Percentiles rank a stretch among this genome's conserved stretches.
Evolutionary conservation across 2,888 invertebrate genomes (phyloP).

Genomic region (Andrena praecox): DNA sequence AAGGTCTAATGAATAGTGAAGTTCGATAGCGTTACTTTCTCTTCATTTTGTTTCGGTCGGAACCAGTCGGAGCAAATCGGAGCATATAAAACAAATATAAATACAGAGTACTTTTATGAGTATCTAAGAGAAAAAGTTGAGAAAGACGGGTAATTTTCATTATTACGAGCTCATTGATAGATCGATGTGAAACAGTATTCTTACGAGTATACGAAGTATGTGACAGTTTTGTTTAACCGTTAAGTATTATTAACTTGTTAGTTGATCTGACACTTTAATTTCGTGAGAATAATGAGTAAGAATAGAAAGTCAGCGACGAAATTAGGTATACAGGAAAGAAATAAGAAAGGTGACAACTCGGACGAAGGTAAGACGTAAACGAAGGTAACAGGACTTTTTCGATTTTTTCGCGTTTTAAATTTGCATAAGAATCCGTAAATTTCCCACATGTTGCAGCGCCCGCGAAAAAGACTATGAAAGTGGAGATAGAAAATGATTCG

Average conservation of each 20-base stretch:
- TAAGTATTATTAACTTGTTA: not conserved
- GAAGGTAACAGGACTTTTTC: not conserved
- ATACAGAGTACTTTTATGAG: not conserved
- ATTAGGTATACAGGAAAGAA: not conserved
- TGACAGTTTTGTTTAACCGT: constrained; percentile 28
- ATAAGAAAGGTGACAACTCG: not conserved
- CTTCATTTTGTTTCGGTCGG: not conserved
- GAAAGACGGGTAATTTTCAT: not conserved
- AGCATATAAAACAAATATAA: not conserved
- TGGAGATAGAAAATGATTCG: constrained; percentile 29
- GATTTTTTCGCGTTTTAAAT: not conserved
- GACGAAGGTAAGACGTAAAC: constrained; percentile 37
- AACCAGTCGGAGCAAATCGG: no score
- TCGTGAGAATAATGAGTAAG: constrained; percentile 44
- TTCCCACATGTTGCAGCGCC: constrained; percentile 20
- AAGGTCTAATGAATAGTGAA: not conserved
- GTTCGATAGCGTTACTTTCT: not conserved
- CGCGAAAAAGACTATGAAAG: constrained; percentile 2
- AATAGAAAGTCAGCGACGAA: constrained; percentile 9
- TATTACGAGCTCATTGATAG: not conserved
- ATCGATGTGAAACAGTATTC: not conserved
- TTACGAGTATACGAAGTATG: not conserved
- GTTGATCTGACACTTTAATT: not conserved
- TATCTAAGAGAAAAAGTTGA: not conserved
- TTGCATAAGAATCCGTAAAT: not conserved